phyloP scores from a whole-genome alignment of 2,888 invertebrate species.

The Mesorhabditis spiculigera region DNA sequence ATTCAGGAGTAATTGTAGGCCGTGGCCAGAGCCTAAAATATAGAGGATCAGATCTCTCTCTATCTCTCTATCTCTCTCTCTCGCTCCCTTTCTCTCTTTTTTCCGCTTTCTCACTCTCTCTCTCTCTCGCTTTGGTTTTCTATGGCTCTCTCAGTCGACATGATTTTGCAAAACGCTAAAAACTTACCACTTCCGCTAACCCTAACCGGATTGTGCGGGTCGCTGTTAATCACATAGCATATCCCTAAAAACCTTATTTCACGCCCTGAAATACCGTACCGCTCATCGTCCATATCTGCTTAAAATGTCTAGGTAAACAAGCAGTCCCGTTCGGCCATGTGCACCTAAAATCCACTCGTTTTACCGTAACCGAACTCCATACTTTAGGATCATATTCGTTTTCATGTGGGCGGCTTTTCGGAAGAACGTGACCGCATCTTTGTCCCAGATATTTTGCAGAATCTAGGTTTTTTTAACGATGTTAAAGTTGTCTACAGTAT shows the following conservation, averaged over 20 bases:
- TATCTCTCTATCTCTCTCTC: too few relatives aligned
- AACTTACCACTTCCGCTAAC: constrained; percentile 43
- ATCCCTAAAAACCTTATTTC: background rate
- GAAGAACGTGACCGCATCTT: constrained; percentile 54
- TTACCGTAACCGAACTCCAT: background rate
- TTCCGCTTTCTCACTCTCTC: too few relatives aligned
- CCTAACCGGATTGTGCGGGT: constrained; percentile 38
- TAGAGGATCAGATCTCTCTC: too few relatives aligned
- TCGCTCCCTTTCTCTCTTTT: too few relatives aligned
- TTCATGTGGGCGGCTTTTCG: constrained; percentile 53
- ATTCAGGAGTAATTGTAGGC: constrained; percentile 46
- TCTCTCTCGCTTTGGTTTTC: too few relatives aligned
- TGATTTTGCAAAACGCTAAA: too few relatives aligned
- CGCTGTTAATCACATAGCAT: constrained; percentile 49
- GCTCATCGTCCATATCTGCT: constrained; percentile 55
- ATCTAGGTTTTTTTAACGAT: constrained; percentile 23
- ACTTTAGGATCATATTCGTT: constrained; percentile 51
- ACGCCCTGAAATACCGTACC: constrained; percentile 32
- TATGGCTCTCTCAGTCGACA: too few relatives aligned
- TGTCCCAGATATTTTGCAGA: constrained; percentile 47
- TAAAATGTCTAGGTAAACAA: constrained; percentile 43
- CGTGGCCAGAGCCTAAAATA: constrained; percentile 41
- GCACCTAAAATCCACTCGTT: constrained; percentile 20
- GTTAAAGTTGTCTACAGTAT: background rate
- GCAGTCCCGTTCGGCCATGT: constrained; percentile 54